Evolutionary conservation across 2,797 vertebrate species (phyloP).

Genomic region (Coendou prehensilis): DNA sequence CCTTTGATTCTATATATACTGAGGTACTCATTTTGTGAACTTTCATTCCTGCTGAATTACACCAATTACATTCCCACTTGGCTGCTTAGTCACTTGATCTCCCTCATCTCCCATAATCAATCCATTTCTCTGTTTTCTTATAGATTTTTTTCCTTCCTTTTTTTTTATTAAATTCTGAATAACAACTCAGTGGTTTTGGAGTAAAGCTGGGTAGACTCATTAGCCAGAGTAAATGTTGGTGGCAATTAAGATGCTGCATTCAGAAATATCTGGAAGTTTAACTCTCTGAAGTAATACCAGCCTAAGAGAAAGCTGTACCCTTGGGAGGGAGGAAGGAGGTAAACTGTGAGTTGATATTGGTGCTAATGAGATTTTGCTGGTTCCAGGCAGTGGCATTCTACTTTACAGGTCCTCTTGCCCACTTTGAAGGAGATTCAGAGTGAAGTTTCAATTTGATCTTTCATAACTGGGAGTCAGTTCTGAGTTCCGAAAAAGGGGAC

Average conservation of each 20-base stretch:
- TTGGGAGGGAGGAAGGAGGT: conserved; percentile 48
- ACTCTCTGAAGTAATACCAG: conserved; percentile 27
- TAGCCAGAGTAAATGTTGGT: conserved; percentile 58
- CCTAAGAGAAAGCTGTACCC: conserved; percentile 1
- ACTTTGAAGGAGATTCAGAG: conserved; percentile 24
- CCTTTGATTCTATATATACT: neutral
- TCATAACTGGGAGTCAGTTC: neutral
- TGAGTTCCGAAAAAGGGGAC: conserved; percentile 18
- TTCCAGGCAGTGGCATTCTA: neutral
- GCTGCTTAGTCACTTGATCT: neutral
- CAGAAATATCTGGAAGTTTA: conserved; percentile 55
- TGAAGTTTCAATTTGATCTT: conserved; percentile 9
- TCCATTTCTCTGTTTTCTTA: conserved; percentile 38
- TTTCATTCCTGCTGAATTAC: conserved; percentile 9
- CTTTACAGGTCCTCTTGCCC: neutral
- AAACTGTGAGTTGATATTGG: conserved; percentile 26
- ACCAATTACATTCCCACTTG: neutral
- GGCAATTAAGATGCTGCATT: conserved; percentile 73
- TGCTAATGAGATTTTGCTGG: neutral
- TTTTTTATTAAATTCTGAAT: conserved; percentile 43
- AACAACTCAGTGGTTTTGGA: neutral
- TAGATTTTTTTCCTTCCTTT: neutral
- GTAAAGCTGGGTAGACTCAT: conserved; percentile 54
- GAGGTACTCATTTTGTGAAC: neutral
- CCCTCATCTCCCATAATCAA: neutral